Conservation (phyloP, 1,140 invertebrate species). For the Lerema accius region DNA sequence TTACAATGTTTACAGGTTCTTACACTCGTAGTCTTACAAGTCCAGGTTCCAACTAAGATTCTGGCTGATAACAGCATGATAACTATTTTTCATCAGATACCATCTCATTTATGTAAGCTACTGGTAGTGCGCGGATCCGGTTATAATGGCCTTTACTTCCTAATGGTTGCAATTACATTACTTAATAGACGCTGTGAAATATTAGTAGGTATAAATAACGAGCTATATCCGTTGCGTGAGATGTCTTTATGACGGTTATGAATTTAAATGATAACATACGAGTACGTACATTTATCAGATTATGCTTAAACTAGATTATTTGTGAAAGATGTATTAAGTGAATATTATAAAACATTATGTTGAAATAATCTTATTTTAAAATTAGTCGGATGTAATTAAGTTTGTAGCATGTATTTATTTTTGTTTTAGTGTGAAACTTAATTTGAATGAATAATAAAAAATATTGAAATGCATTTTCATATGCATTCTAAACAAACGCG, state of each 20-base stretch:
- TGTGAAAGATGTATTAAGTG: too few species aligned
- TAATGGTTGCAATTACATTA: conserved; percentile 56
- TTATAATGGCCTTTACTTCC: conserved; percentile 52
- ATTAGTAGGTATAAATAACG: conserved; percentile 36
- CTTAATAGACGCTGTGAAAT: conserved; percentile 52
- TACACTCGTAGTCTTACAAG: neutral
- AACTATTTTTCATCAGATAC: conserved; percentile 30
- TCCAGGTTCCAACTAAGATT: conserved; percentile 18
- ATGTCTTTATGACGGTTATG: conserved; percentile 33
- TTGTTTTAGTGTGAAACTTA: too few species aligned
- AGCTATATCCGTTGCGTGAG: conserved; percentile 19
- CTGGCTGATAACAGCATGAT: conserved; percentile 18
- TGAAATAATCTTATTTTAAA: too few species aligned
- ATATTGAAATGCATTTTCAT: too few species aligned
- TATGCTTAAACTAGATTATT: too few species aligned
- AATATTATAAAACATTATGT: too few species aligned
- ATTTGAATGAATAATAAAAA: too few species aligned
- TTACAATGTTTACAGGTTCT: conserved; percentile 5
- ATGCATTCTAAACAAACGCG: too few species aligned
- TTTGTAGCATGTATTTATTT: too few species aligned
- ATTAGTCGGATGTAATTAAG: too few species aligned
- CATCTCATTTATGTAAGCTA: conserved; percentile 42
- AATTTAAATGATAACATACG: too few species aligned
- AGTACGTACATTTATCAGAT: too few species aligned
- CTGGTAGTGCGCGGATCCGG: conserved; percentile 42